Evolutionary conservation across 1,140 invertebrate genomes (phyloP).

Genomic region (Drosophila kepulauana): DNA sequence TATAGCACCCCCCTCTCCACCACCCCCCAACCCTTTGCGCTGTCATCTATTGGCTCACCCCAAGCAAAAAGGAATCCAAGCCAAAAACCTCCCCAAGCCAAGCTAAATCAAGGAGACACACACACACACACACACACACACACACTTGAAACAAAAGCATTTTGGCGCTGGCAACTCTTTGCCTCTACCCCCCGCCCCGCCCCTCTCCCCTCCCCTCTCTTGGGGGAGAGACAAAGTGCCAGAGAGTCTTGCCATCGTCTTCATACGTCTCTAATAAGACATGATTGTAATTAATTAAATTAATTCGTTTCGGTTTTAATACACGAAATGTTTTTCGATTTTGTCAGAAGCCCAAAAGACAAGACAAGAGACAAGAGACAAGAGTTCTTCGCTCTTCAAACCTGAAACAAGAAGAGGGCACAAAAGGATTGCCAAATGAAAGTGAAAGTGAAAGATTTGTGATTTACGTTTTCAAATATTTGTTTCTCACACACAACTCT

Average conservation of each 20-base stretch:
- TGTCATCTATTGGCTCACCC: slow-evolving; percentile 7
- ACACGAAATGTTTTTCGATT: slow-evolving; percentile 85
- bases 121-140: slow-evolving; percentile 50
- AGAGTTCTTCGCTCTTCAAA: neutral
- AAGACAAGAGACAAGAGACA: neutral
- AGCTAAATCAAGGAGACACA: slow-evolving; percentile 16
- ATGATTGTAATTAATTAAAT: slow-evolving; percentile 85
- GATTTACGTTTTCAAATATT: slow-evolving; percentile 83
- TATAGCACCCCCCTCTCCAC: slow-evolving; percentile 1
- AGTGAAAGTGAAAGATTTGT: slow-evolving; percentile 82
- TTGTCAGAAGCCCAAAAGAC: slow-evolving; percentile 42
- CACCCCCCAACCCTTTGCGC: neutral
- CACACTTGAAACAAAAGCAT: slow-evolving; percentile 75
- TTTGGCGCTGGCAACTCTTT: slow-evolving; percentile 57
- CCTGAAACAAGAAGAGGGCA: slow-evolving; percentile 26
- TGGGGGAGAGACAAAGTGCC: slow-evolving; percentile 18
- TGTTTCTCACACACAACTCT: slow-evolving; percentile 75
- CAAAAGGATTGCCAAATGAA: slow-evolving; percentile 83
- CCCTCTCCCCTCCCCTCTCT: neutral
- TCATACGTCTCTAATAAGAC: slow-evolving; percentile 85
- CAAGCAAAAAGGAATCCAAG: neutral
- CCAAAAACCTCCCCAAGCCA: slow-evolving; percentile 36
- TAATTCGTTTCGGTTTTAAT: slow-evolving; percentile 85
- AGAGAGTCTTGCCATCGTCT: slow-evolving; percentile 31
- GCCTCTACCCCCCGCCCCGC: slow-evolving; percentile 3